These are phyloP conservation scores for Lophotriccus pileatus DNA, from an alignment of 2,797 vertebrate species.

Conservation along the genomic window DNA sequence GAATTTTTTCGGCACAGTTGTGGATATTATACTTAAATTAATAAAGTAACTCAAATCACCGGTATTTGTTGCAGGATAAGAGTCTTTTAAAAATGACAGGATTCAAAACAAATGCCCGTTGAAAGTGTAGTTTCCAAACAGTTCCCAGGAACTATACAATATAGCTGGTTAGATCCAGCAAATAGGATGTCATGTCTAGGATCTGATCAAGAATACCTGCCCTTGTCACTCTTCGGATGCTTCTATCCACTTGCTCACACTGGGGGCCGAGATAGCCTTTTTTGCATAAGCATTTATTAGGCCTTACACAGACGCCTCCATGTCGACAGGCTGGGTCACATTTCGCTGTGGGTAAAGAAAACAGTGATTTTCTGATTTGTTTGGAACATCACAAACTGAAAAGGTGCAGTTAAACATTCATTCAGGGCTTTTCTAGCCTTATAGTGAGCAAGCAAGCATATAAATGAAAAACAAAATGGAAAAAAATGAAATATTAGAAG, in stretches of 20 bases:
- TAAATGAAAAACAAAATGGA: background rate
- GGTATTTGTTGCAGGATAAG: slow-evolving; percentile 73
- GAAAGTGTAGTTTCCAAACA: slow-evolving; percentile 72
- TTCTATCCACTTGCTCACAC: slow-evolving; percentile 93
- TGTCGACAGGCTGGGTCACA: slow-evolving; percentile 94
- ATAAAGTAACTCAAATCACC: slow-evolving; percentile 75
- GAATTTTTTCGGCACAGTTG: slow-evolving; percentile 62
- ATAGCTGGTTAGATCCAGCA: slow-evolving; percentile 96
- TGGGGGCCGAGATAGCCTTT: slow-evolving; percentile 91
- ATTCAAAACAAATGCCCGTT: slow-evolving; percentile 81
- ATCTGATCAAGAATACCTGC: slow-evolving; percentile 97
- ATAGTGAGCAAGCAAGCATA: background rate
- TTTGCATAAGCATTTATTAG: slow-evolving; percentile 96
- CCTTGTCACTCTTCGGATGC: slow-evolving; percentile 85
- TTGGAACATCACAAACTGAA: background rate
- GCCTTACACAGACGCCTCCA: slow-evolving; percentile 93
- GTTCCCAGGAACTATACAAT: slow-evolving; percentile 91
- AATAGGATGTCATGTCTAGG: slow-evolving; percentile 97
- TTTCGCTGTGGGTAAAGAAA: slow-evolving; percentile 82
- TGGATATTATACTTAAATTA: slow-evolving; percentile 78
- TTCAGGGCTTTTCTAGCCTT: background rate
- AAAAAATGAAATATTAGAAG: background rate
- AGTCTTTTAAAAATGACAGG: slow-evolving; percentile 77
- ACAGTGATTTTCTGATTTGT: background rate
- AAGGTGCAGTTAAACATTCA: background rate